A percentile compares a stretch with the other conserved stretches of the same genome.
phyloP scores from a whole-genome alignment of 2,888 invertebrate genomes.

The Phalera bucephala region DNA sequence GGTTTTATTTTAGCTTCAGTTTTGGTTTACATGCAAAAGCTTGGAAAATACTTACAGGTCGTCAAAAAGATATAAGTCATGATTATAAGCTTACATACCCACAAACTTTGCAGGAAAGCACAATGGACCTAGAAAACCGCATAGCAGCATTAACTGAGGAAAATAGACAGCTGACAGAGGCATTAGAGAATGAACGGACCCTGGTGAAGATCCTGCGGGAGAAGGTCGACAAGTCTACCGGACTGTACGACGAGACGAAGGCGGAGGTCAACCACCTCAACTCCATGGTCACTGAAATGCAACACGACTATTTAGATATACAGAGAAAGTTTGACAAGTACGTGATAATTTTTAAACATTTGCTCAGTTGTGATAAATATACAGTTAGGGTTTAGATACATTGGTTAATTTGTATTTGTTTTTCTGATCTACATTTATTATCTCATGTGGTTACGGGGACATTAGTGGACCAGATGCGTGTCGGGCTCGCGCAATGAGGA shows the following conservation, averaged over 20 bases:
- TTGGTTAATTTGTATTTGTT: no score
- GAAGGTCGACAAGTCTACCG: constrained; percentile 74
- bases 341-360: constrained; percentile 24
- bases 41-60: no score
- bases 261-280: constrained; percentile 71
- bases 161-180: constrained; percentile 70
- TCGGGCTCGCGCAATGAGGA: no score
- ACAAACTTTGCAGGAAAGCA: constrained; percentile 56
- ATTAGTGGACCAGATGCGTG: no score
- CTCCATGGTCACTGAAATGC: constrained; percentile 66
- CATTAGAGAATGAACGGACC: constrained; percentile 80
- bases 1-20: no score
- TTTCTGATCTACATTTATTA: no score
- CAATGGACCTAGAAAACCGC: constrained; percentile 66
- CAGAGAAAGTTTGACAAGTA: constrained; percentile 73
- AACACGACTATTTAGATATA: constrained; percentile 66
- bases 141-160: constrained; percentile 75
- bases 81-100: neutral
- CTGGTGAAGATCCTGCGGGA: constrained; percentile 74
- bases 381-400: no score
- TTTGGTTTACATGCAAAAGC: no score
- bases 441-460: no score
- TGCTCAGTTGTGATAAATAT: neutral
- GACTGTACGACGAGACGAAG: constrained; percentile 77
- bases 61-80: no score